Conservation (phyloP, 2,113 vertebrate genomes). For the Mirounga angustirostris region DNA sequence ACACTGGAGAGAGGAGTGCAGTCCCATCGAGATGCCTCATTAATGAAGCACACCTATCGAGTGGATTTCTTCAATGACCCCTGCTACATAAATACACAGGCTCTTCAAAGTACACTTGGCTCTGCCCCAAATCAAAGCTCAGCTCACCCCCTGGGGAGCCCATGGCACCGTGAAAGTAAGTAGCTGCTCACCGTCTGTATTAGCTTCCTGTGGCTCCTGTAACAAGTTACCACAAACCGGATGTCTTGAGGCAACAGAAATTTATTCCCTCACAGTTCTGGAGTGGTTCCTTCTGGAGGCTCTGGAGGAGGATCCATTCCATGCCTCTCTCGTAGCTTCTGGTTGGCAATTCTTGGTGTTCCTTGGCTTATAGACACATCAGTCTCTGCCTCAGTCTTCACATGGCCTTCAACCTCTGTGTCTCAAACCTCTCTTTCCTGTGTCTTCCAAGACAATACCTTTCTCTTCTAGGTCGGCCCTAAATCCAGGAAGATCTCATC, state of each 20-base stretch:
- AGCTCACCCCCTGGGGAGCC: slow-evolving; percentile 73
- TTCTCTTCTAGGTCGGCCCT: background rate
- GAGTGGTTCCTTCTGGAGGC: background rate
- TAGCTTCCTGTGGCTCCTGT: background rate
- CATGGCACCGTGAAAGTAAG: slow-evolving; percentile 82
- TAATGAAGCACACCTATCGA: slow-evolving; percentile 80
- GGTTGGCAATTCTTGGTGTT: no score
- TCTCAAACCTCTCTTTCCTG: background rate
- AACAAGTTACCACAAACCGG: background rate
- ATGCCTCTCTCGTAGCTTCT: background rate
- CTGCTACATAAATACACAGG: slow-evolving; percentile 89
- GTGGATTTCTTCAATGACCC: slow-evolving; percentile 89
- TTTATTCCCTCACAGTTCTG: background rate
- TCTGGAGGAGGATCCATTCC: background rate
- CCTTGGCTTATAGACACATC: background rate
- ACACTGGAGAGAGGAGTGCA: slow-evolving; percentile 75
- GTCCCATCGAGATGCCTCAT: slow-evolving; percentile 72
- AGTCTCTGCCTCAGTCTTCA: background rate
- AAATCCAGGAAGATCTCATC: background rate
- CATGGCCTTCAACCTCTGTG: no score
- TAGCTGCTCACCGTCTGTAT: background rate
- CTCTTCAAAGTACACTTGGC: slow-evolving; percentile 75
- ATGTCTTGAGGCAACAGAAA: background rate
- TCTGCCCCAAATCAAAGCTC: slow-evolving; percentile 59
- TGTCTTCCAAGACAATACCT: background rate